Base-by-base conservation (phyloP, 2,888 invertebrate genomes). In the Napeogenes sylphis region DNA sequence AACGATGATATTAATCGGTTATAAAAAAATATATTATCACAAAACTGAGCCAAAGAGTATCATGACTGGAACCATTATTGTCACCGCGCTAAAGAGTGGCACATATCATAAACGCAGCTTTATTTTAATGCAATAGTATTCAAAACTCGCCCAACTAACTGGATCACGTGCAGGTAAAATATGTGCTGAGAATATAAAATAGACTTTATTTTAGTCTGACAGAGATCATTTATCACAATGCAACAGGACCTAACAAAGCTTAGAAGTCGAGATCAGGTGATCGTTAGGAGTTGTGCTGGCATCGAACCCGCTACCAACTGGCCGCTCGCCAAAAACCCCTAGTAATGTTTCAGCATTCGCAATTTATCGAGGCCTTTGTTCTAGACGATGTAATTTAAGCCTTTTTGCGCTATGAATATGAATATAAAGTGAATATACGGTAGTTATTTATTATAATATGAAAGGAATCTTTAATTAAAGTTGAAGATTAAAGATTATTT, bases 341-440 rank as follows among this genome's bases (percentile, higher is more conserved):
- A 55, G 68, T 63, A 63, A 61, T 68, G 66, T 65, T 70, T 67
- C 68, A 66, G 59, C 58, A 63, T 63, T 64, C 58, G 61, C 67
- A 68, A 76, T 76, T 76, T 76, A 77, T 75, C 63, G 71, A 64
- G 61, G 65, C 66, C 70, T 70, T 68, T 68, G 67, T 66, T 70
- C 64, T 63, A 68, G 67, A 66, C 64, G 62, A 56, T 70, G 70
- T 71, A 71, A 73, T 73, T 75, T 70, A 68, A 69, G 66, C 70
- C 71, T 75, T 72, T 63, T 60, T 62, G 38, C 38, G 38, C 13
- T 58, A 30, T 33, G 38, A 30, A 38, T 58, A 58, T 58, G 58
- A 58, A 58, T 58, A 51, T 58, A 38, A 42, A 30, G 4, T 13
- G 38, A 14, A 42, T 21, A 2, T 45, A 14, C 45, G 30, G 21